Evolutionary conservation across 2,888 invertebrate species (phyloP), one percentile per base, ranked within the genome.

Genomic region (Sinohyriopsis cumingii): DNA sequence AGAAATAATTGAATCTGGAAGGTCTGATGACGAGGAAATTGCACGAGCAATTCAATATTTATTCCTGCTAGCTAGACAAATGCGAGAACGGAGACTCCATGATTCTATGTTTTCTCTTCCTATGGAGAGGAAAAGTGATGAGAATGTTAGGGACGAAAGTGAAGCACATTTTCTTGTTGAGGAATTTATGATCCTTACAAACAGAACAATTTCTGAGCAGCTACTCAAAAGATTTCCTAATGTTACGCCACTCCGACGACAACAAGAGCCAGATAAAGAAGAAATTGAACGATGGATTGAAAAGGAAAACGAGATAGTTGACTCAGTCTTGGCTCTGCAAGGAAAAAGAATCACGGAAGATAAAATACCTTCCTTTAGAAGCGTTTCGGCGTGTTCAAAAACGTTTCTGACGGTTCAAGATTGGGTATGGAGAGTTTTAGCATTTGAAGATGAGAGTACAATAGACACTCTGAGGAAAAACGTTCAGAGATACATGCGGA

Each of bases 131-230:
- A 45, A 45, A 3, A 45, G 45, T 45, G 45, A 45, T 9, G 12
- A 9, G 2, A 65, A 73, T 57, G 24, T 62, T 3, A 54, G 9
- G 18, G 55, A 64, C 19, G 12, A 12, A 45, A 45, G 1, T 45
- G 72, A 78, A 24, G 75, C 78, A 28, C 73, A 80, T 59, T 61
- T 63, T 55, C 66, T 80, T 24, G 71, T 80, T 3, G 79, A 78
- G 25, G 81, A 82, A 59, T 71, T 79, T 60, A 76, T 80, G 78
- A 67, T 79, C 2, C 59, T 71, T 62, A 67, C 81, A 56, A 82
- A 82, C 65, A 53, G 25, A 19, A 24, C 53, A 24, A 67, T 82
- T 45, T 78, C 73, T 19, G 19, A 65, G 59, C 57, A 55, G 12
- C 61, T 81, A 15, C 60, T 61, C 19, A 19, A 60, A 19, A 62